Conservation (phyloP, 2,888 invertebrate genomes). For the Drosophila paramelanica region DNA sequence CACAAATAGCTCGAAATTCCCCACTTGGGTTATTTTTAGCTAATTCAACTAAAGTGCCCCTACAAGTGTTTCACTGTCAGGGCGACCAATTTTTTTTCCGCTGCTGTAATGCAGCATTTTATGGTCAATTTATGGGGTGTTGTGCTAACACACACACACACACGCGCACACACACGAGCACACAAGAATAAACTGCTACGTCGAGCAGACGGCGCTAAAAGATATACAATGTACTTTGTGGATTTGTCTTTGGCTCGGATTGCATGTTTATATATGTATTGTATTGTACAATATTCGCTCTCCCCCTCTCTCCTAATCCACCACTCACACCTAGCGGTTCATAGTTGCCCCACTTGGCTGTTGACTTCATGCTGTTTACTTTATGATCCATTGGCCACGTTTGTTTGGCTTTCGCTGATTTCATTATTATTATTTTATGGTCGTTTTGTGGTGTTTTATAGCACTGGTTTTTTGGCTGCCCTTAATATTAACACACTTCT, state of each 20-base stretch:
- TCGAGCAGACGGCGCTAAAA: constrained; percentile 25
- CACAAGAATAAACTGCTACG: constrained; percentile 33
- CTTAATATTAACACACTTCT: not conserved
- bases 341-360: constrained; percentile 31
- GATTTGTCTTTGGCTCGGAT: constrained; percentile 30
- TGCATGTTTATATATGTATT: constrained; percentile 3
- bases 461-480: constrained; percentile 11
- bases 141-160: constrained; percentile 3
- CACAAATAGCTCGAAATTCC: not conserved
- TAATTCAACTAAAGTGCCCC: constrained; percentile 27
- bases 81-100: constrained; percentile 19
- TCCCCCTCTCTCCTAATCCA: not conserved
- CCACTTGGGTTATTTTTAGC: constrained; percentile 8
- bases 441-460: constrained; percentile 52
- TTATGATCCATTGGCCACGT: constrained; percentile 50
- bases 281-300: not conserved
- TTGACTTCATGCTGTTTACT: constrained; percentile 52
- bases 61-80: constrained; percentile 29
- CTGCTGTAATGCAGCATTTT: constrained; percentile 28
- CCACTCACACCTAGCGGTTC: not conserved
- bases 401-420: constrained; percentile 60
- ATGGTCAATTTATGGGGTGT: constrained; percentile 39
- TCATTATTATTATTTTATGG: constrained; percentile 69
- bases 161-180: constrained; percentile 5
- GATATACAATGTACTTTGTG: constrained; percentile 40